Conservation (phyloP, 2,113 vertebrate genomes). For the Pterocles gutturalis region DNA sequence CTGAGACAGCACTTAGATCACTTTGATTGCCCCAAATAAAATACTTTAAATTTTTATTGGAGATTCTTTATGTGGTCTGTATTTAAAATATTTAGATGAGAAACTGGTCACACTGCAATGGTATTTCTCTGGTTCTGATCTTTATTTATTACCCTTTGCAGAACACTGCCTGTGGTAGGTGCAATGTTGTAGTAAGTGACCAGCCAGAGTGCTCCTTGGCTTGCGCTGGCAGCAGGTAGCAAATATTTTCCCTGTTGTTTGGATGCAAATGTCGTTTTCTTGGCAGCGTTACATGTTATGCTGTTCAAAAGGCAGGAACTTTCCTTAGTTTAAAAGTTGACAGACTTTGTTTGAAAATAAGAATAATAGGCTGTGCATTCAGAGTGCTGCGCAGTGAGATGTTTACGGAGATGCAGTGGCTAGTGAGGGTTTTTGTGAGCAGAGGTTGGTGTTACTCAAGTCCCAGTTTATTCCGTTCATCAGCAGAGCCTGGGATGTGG, state of each 20-base stretch:
- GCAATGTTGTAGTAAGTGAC: accelerated
- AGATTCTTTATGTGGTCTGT: accelerated
- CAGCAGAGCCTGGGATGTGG: background rate
- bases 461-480: background rate
- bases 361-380: background rate
- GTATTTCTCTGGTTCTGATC: background rate
- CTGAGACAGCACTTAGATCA: accelerated
- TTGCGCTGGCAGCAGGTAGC: background rate
- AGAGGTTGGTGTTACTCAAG: background rate
- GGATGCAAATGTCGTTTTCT: background rate
- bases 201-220: no score
- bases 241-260: background rate
- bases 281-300: background rate
- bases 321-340: background rate
- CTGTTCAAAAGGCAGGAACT: background rate
- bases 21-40: background rate
- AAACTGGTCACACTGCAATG: accelerated
- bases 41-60: accelerated
- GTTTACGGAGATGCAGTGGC: background rate
- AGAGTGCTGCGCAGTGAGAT: background rate
- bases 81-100: background rate
- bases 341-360: background rate
- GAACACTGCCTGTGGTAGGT: background rate
- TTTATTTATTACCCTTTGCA: background rate
- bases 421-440: background rate